Percentiles rank a stretch among this genome's conserved stretches.
Conservation (phyloP, 2,888 invertebrate species). For the Drosophila affinis region DNA sequence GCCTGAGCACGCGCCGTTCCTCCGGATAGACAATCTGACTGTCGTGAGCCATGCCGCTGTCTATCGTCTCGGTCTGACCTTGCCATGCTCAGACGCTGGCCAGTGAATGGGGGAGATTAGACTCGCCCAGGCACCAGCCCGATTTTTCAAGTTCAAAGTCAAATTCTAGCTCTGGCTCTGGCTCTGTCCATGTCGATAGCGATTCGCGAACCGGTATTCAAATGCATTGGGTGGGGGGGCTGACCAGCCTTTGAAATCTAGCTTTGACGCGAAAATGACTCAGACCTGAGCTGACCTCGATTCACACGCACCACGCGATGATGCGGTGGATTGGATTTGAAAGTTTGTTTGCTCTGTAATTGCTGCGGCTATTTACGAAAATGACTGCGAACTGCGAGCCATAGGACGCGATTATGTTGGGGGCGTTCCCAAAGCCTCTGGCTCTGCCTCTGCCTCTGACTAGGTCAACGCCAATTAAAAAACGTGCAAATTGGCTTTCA, state of each 20-base stretch:
- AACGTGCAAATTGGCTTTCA: constrained; percentile 29
- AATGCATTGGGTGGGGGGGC: constrained; percentile 16
- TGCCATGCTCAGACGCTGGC: constrained; percentile 19
- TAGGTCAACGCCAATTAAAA: constrained; percentile 20
- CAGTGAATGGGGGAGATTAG: constrained; percentile 22
- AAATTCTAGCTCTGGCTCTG: constrained; percentile 4
- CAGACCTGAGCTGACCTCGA: constrained; percentile 62
- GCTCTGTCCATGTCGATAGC: constrained; percentile 5
- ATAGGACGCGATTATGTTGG: constrained; percentile 15
- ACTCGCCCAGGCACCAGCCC: constrained; percentile 4
- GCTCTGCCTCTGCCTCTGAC: background rate
- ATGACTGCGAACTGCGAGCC: constrained; percentile 7
- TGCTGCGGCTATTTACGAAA: constrained; percentile 40
- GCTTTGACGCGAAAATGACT: constrained; percentile 53
- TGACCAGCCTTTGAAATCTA: constrained; percentile 22
- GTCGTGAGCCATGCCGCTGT: background rate
- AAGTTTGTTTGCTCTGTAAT: constrained; percentile 30
- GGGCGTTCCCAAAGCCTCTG: constrained; percentile 32
- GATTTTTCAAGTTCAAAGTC: constrained; percentile 73
- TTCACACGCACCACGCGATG: constrained; percentile 46
- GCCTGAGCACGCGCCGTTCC: constrained; percentile 25
- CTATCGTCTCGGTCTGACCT: background rate
- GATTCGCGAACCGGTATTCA: constrained; percentile 29
- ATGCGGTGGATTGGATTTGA: constrained; percentile 1
- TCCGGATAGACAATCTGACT: background rate